Evolutionary conservation across 2,888 invertebrate species (phyloP), one percentile per base, ranked within the genome.

Genomic region (Watsonalla binaria): DNA sequence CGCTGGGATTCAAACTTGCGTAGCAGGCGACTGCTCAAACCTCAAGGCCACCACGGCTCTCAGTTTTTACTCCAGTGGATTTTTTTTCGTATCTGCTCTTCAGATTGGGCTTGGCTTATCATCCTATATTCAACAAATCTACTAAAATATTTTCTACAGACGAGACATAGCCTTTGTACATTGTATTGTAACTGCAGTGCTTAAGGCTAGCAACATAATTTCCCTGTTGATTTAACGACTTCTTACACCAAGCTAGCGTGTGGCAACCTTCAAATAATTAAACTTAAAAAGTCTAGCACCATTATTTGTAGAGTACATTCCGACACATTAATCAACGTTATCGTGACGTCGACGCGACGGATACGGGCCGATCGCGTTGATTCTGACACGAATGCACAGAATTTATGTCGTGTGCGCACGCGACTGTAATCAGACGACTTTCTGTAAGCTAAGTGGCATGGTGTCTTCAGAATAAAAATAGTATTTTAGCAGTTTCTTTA

Each of bases 321-420:
- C 58, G 57, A 54, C 24, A 51, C 62, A 67, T 67, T 58, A 57
- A 61, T 59, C 68, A 67, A 67, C 65, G 68, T 60, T 46, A 51
- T 46, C 46, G 46, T 13, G n/a, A 46, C 49, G 49, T 37, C 39
- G 15, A 11, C n/a, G 37, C 45, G 51, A 51, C 46, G 35, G 51
- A 51, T 8, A 11, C 51, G 46, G 45, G 33, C 45, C 45, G 51
- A 51, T 46, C 45, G 46, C 33, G 46, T 34, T 46, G 45, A 45
- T 37, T 33, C 55, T 51, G 52, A 56, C 67, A 65, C 58, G 65
- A 61, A 66, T 53, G 54, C 52, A 33, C 46, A 14, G 15, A 46
- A 34, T 67, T 59, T 59, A 67, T 63, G 59, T 56, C 14, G 35
- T 8, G 13, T 13, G 6, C 46, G 50, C 66, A 67, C 60, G 66